Percentiles rank a stretch among this genome's conserved stretches.
Evolutionary conservation across 2,797 vertebrate genomes (phyloP).

Genomic region (Takifugu rubripes): DNA sequence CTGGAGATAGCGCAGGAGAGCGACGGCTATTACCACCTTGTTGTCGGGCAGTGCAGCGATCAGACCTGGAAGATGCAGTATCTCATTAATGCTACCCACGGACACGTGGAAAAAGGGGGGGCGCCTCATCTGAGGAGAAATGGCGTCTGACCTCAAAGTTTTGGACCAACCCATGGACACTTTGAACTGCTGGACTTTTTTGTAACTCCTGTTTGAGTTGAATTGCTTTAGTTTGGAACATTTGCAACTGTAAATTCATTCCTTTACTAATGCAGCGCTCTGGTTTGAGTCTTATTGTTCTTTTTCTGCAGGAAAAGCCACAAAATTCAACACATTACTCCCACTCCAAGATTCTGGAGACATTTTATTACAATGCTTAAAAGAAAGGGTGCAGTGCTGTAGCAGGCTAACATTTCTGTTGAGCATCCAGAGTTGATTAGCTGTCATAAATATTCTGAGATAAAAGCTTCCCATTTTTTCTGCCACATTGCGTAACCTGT

Average conservation of each 20-base stretch:
- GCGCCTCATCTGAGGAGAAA: too few relatives aligned
- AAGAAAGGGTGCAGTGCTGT: neutral
- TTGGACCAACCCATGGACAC: neutral
- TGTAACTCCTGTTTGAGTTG: too few relatives aligned
- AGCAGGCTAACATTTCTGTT: neutral
- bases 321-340: too few relatives aligned
- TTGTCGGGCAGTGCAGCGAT: conserved; percentile 60
- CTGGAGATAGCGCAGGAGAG: conserved; percentile 72
- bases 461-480: conserved; percentile 84
- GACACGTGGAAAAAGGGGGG: neutral
- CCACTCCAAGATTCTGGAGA: too few relatives aligned
- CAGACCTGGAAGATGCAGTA: conserved; percentile 70
- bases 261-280: too few relatives aligned
- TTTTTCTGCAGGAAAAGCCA: too few relatives aligned
- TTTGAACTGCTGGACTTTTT: neutral
- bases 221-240: too few relatives aligned
- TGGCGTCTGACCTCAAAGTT: neutral
- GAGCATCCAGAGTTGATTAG: too few relatives aligned
- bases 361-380: too few relatives aligned
- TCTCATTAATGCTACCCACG: conserved; percentile 26
- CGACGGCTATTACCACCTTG: conserved; percentile 26
- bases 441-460: conserved; percentile 59
- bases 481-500: conserved; percentile 74
- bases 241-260: too few relatives aligned
- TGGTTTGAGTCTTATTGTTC: too few relatives aligned